phyloP scores from a whole-genome alignment of 2,888 invertebrate species.

The Folsomia candida region DNA sequence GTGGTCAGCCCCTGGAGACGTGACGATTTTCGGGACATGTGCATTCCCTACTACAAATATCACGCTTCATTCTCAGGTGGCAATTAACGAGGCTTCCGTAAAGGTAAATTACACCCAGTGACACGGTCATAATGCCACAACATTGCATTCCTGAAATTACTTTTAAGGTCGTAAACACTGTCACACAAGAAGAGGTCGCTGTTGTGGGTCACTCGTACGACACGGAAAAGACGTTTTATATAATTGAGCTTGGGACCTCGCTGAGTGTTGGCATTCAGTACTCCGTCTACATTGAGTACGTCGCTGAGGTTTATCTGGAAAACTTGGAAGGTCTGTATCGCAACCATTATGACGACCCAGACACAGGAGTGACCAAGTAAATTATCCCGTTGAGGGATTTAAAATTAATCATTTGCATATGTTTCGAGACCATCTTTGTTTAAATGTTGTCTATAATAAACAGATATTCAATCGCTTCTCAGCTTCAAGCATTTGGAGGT shows the following conservation, averaged over 20 bases:
- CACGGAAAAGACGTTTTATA: slow-evolving; percentile 34
- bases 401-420: background rate
- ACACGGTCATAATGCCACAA: background rate
- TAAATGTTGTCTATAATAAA: background rate
- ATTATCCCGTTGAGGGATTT: background rate
- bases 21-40: slow-evolving; percentile 32
- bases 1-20: slow-evolving; percentile 33
- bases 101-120: slow-evolving; percentile 17
- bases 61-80: slow-evolving; percentile 36
- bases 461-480: slow-evolving; percentile 56
- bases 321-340: slow-evolving; percentile 40
- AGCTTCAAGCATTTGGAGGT: slow-evolving; percentile 53
- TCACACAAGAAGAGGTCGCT: slow-evolving; percentile 19
- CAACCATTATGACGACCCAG: slow-evolving; percentile 41
- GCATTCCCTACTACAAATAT: slow-evolving; percentile 29
- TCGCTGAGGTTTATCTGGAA: slow-evolving; percentile 31
- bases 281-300: slow-evolving; percentile 31
- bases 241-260: slow-evolving; percentile 22
- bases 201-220: slow-evolving; percentile 25
- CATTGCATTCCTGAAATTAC: background rate
- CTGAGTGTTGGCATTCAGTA: slow-evolving; percentile 31
- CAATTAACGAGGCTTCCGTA: slow-evolving; percentile 34
- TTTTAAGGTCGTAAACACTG: slow-evolving; percentile 29
- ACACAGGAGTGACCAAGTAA: slow-evolving; percentile 36
- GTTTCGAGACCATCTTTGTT: background rate